These are phyloP conservation scores for Florisuga fusca DNA, from an alignment of 2,797 vertebrate species.

Conservation along the genomic window DNA sequence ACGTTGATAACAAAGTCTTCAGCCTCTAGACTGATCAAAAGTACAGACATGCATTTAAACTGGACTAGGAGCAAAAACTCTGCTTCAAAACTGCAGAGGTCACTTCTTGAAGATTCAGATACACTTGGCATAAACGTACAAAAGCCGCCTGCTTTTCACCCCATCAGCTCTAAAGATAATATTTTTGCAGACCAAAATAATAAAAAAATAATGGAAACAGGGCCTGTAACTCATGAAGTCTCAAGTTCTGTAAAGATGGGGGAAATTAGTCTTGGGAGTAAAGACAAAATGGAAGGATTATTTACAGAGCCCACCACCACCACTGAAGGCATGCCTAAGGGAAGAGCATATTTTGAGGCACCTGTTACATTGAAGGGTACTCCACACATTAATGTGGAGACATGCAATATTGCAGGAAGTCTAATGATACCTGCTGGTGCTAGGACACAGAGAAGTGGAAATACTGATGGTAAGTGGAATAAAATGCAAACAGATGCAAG, in stretches of 20 bases:
- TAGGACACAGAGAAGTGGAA: not conserved
- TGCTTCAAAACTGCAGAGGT: not conserved
- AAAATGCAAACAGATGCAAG: not conserved
- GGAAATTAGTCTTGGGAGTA: not conserved
- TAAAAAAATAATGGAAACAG: slow-evolving; percentile 18
- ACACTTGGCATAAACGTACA: not conserved
- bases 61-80: not conserved
- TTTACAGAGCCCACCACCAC: not conserved
- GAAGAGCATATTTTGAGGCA: not conserved
- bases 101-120: not conserved
- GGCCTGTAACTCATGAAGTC: slow-evolving; percentile 1
- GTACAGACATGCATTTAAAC: not conserved
- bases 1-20: slow-evolving; percentile 2
- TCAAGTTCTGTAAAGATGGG: not conserved
- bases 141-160: not conserved
- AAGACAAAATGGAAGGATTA: not conserved
- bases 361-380: not conserved
- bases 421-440: not conserved
- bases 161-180: not conserved
- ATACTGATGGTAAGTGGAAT: not conserved
- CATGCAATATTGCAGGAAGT: not conserved
- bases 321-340: not conserved
- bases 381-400: not conserved
- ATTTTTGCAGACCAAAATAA: slow-evolving; percentile 28
- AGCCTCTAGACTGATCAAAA: slow-evolving; percentile 32